Conservation (phyloP, 2,113 vertebrate genomes). For the Nothobranchius furzeri region DNA sequence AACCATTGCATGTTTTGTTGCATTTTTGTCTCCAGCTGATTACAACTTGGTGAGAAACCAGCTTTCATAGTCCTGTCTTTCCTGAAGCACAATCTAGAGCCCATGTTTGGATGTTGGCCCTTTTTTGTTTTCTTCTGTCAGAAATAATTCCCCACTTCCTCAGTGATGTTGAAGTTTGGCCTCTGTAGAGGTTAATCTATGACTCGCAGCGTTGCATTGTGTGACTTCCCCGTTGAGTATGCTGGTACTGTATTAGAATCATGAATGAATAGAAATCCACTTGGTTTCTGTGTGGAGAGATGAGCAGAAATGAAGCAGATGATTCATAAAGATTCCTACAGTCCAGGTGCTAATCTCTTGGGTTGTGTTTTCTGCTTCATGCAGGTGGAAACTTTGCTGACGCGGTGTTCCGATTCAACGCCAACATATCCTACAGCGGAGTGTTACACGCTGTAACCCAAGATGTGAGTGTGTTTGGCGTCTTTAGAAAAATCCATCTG, state of each 20-base stretch:
- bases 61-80: background rate
- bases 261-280: background rate
- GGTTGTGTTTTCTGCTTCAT: constrained; percentile 1
- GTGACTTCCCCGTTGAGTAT: background rate
- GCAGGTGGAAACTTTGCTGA: constrained; percentile 96
- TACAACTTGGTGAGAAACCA: too few species aligned
- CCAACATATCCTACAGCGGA: constrained; percentile 97
- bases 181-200: background rate
- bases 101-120: background rate
- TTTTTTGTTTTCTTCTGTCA: background rate
- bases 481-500: background rate
- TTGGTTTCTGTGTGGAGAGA: background rate
- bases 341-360: background rate
- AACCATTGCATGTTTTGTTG: too few species aligned
- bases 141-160: background rate
- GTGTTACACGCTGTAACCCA: constrained; percentile 98
- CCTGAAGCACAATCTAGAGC: background rate
- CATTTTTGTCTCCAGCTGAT: too few species aligned
- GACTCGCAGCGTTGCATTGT: background rate
- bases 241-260: background rate
- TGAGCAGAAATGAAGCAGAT: background rate
- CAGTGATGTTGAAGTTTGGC: background rate
- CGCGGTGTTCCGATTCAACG: constrained; percentile 98
- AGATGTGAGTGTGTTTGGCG: constrained; percentile 85
- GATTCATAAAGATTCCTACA: background rate